Conservation (phyloP, 2,113 vertebrate genomes). For the Chamaetylas fuelleborni region DNA sequence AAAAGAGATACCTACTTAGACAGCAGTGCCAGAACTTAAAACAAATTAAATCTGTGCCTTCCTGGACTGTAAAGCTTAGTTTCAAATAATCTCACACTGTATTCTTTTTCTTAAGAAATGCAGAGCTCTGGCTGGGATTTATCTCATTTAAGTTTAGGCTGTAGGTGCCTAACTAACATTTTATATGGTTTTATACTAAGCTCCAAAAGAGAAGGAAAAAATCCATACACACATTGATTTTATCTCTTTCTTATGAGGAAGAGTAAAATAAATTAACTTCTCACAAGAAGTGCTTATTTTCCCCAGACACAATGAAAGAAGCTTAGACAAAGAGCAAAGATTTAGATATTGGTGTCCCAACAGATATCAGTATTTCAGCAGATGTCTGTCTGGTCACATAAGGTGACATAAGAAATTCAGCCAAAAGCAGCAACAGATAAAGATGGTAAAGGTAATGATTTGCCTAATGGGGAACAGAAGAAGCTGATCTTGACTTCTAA, state of each 20-base stretch:
- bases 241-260: background rate
- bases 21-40: background rate
- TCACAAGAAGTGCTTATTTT: background rate
- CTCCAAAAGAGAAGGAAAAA: background rate
- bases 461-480: background rate
- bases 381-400: background rate
- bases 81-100: background rate
- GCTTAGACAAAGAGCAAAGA: background rate
- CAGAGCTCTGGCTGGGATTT: background rate
- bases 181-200: background rate
- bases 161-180: background rate
- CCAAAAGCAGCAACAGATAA: background rate
- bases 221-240: conserved; percentile 18
- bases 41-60: background rate
- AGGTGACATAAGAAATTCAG: background rate
- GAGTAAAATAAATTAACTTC: background rate
- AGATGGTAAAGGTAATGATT: background rate
- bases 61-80: background rate
- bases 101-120: background rate
- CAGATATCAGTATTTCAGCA: background rate
- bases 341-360: background rate
- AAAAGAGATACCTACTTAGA: background rate
- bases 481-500: background rate
- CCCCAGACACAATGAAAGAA: background rate
- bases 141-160: background rate